Evolutionary conservation across 2,797 vertebrate genomes (phyloP).

Genomic region (Alectoris magna): DNA sequence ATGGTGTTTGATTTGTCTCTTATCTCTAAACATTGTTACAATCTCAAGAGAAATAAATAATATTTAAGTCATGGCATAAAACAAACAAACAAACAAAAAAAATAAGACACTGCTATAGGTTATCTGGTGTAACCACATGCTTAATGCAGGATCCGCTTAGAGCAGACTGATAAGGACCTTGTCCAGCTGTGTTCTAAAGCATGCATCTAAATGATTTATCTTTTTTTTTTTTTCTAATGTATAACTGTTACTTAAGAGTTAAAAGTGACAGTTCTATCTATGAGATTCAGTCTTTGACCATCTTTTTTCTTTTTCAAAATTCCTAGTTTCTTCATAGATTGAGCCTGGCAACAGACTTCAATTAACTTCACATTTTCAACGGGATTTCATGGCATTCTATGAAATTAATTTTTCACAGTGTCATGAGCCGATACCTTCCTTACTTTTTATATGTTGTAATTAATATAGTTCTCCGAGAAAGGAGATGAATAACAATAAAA

Average conservation of each 20-base stretch:
- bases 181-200: background rate
- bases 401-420: constrained; percentile 11
- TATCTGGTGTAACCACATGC: background rate
- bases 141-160: background rate
- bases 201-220: background rate
- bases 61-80: background rate
- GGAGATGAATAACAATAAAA: background rate
- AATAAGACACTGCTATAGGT: background rate
- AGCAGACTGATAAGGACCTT: background rate
- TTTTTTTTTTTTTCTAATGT: background rate
- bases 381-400: background rate
- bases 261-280: background rate
- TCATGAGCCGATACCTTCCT: background rate
- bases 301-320: background rate
- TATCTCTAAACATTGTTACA: background rate
- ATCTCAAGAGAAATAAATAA: background rate
- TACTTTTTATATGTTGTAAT: constrained; percentile 4
- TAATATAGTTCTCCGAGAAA: background rate
- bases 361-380: constrained; percentile 33
- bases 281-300: background rate
- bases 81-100: background rate
- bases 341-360: constrained; percentile 4
- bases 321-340: background rate
- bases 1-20: background rate
- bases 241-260: background rate